Evolutionary conservation across 2,888 invertebrate genomes (phyloP).

Genomic region (Macrosoma leucophasiata): DNA sequence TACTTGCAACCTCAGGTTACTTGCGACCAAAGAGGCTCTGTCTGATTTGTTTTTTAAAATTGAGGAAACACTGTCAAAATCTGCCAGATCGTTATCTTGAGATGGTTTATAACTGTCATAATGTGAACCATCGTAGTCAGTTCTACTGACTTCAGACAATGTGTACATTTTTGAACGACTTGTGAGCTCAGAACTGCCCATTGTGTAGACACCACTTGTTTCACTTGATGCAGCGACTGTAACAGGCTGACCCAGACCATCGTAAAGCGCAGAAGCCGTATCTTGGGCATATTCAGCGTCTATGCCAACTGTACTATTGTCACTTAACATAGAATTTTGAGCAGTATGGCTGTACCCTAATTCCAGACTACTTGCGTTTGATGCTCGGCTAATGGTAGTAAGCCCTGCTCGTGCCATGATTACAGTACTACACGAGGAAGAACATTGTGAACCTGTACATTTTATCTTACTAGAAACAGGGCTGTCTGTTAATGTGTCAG

Average conservation of each 20-base stretch:
- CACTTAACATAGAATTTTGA: constrained; percentile 87
- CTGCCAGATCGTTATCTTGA: constrained; percentile 67
- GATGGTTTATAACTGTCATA: constrained; percentile 75
- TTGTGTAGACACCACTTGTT: constrained; percentile 90
- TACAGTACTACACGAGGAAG: constrained; percentile 91
- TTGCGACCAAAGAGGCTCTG: constrained; percentile 43
- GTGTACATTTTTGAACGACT: constrained; percentile 77
- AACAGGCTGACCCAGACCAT: constrained; percentile 65
- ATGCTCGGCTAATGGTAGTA: constrained; percentile 77
- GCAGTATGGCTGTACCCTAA: constrained; percentile 91
- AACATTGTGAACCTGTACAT: constrained; percentile 87
- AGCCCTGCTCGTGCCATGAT: constrained; percentile 78
- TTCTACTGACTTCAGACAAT: constrained; percentile 55
- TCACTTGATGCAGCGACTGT: constrained; percentile 84
- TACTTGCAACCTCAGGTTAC: constrained; percentile 38
- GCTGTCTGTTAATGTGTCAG: constrained; percentile 72
- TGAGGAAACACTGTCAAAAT: constrained; percentile 68
- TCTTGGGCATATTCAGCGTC: constrained; percentile 78
- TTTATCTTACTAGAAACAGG: constrained; percentile 75
- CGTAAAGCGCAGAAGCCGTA: constrained; percentile 76
- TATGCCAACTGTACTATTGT: constrained; percentile 80
- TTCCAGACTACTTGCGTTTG: constrained; percentile 88
- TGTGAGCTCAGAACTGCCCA: constrained; percentile 81
- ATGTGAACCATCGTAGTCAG: constrained; percentile 69
- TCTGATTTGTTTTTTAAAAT: constrained; percentile 71